These are phyloP conservation scores for Plecturocebus donacophilus DNA, from an alignment of 2,113 vertebrate genomes.

Conservation along the genomic window DNA sequence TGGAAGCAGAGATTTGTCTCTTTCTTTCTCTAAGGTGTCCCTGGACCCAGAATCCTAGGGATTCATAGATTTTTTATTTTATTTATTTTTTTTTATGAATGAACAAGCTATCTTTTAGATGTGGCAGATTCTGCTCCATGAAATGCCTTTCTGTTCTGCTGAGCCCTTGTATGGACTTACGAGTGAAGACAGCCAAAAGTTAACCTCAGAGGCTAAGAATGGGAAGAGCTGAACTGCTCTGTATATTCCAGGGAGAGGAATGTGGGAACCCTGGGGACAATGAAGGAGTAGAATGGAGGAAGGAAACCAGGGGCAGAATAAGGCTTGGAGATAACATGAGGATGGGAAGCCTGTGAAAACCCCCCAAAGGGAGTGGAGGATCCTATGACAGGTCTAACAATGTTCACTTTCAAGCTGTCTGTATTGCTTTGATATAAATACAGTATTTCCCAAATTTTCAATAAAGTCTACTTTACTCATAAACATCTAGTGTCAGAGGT, in stretches of 20 bases:
- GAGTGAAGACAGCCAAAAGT: background rate
- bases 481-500: background rate
- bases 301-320: background rate
- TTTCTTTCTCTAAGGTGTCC: background rate
- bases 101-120: background rate
- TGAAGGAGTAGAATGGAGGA: background rate
- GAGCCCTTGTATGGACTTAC: background rate
- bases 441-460: background rate
- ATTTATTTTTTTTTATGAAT: background rate
- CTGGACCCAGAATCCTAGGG: background rate
- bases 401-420: background rate
- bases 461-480: background rate
- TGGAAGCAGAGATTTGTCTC: too few relatives aligned
- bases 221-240: background rate
- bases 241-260: background rate
- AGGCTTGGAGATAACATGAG: background rate
- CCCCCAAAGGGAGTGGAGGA: background rate
- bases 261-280: background rate
- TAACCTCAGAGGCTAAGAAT: background rate
- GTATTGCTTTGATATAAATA: background rate
- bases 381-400: background rate
- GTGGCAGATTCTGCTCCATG: background rate
- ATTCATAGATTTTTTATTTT: background rate
- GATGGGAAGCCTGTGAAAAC: background rate
- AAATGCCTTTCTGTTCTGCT: background rate